A percentile compares a stretch with the other conserved stretches of the same genome.
These are phyloP conservation scores for Xiphophorus maculatus DNA, from an alignment of 2,113 vertebrate species.

Conservation along the genomic window DNA sequence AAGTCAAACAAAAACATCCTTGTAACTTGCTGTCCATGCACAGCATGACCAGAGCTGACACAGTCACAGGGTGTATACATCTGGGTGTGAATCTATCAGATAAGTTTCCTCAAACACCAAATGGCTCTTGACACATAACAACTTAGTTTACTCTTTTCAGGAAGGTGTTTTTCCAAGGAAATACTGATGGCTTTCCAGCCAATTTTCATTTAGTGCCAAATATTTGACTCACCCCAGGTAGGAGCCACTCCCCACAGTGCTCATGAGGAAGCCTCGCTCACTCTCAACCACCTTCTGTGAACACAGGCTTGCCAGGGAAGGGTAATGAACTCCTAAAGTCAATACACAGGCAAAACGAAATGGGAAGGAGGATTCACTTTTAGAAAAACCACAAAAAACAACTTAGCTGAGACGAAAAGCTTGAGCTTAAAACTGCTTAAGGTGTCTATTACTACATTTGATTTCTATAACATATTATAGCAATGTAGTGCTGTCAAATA, in stretches of 20 bases:
- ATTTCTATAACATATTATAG: background rate
- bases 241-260: constrained; percentile 91
- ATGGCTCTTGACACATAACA: background rate
- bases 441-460: background rate
- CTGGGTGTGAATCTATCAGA: background rate
- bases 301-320: constrained; percentile 84
- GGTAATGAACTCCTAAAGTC: constrained; percentile 82
- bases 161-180: background rate
- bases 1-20: constrained; percentile 25
- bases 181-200: background rate
- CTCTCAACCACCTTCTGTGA: constrained; percentile 91
- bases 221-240: constrained; percentile 89
- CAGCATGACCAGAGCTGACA: background rate
- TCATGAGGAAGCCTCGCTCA: constrained; percentile 92
- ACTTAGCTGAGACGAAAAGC: background rate
- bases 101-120: background rate
- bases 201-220: constrained; percentile 9
- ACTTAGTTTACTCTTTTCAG: background rate
- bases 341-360: constrained; percentile 4
- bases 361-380: background rate
- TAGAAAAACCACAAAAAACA: too few species aligned
- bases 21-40: background rate
- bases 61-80: background rate
- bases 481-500: background rate
- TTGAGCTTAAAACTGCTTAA: background rate